Base-by-base conservation (phyloP, 2,888 invertebrate species). In the Antheraea yamamai region DNA sequence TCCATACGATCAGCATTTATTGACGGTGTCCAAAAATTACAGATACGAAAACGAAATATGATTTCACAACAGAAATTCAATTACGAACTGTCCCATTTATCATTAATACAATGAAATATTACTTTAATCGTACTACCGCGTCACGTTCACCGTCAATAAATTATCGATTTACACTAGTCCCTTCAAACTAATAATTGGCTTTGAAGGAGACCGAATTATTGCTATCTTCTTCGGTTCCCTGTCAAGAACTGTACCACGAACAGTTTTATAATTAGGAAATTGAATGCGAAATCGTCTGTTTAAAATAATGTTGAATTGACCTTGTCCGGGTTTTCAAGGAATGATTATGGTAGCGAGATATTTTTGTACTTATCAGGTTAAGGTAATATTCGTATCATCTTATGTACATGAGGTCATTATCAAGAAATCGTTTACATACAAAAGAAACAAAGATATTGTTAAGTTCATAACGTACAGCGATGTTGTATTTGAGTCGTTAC, bases 21-120 rank as follows among this genome's bases (percentile, higher is more conserved):
- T 39, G 14, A 39, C 76, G 78, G 72, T 35, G 47, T 76, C 72
- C 73, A n/a, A 71, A 64, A 30, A 26, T 66, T 26, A 16, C 64
- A 66, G 16, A 66, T 16, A 68, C 16, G 72, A 70, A 73, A 51
- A 64, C 74, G 73, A 74, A 74, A 30, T 70, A 23, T 73, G 61
- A 68, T 74, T 70, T 39, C 35, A 70, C 39, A 70, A 70, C 70
- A 70, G 70, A 39, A 39, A 70, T 70, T 70, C 70, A 70, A 70
- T 70, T 70, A 70, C 70, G 70, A 70, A 39, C 70, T 70, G 70
- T 70, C 70, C 70, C 70, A 70, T 70, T 39, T 70, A 70, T 70
- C 70, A 70, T 35, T 39, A 70, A 70, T 39, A 70, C 39, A 70
- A 70, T 39, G 70, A 70, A 70, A 70, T 70, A 70, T 70, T 20